phyloP scores from a whole-genome alignment of 2,113 vertebrate species.

The human (Homo sapiens) region DNA sequence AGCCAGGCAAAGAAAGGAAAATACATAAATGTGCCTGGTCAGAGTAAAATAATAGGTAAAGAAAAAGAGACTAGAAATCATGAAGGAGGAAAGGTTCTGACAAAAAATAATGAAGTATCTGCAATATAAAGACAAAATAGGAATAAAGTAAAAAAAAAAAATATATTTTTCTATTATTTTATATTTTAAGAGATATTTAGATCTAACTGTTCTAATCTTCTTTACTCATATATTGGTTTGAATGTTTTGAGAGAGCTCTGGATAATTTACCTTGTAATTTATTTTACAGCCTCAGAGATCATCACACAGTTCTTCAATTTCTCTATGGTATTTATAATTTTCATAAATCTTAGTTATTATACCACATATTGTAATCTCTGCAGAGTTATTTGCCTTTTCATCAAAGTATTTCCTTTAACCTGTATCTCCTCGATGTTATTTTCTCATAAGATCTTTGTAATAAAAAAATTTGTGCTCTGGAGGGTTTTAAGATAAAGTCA shows the following conservation, averaged over 20 bases:
- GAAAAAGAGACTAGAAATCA: constrained; percentile 11
- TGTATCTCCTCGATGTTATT: constrained; percentile 5
- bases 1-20: not conserved
- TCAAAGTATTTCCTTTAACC: constrained; percentile 31
- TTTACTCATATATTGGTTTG: not conserved
- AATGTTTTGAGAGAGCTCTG: not conserved
- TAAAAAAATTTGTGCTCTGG: not conserved
- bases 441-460: constrained; percentile 15
- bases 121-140: not conserved
- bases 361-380: not conserved
- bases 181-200: constrained; percentile 34
- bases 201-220: not conserved
- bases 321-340: constrained; percentile 10
- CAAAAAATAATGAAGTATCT: not conserved
- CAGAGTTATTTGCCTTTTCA: constrained; percentile 30
- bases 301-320: not conserved
- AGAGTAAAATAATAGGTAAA: not conserved
- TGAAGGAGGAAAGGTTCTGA: not conserved
- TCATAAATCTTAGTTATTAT: not conserved
- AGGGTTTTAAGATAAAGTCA: not conserved
- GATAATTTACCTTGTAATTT: constrained; percentile 28
- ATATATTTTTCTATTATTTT: not conserved
- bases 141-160: not conserved
- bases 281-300: constrained; percentile 11
- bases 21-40: not conserved